Base-by-base conservation (phyloP, 64 coral and sea anemone genomes). In the Montipora capricornis region DNA sequence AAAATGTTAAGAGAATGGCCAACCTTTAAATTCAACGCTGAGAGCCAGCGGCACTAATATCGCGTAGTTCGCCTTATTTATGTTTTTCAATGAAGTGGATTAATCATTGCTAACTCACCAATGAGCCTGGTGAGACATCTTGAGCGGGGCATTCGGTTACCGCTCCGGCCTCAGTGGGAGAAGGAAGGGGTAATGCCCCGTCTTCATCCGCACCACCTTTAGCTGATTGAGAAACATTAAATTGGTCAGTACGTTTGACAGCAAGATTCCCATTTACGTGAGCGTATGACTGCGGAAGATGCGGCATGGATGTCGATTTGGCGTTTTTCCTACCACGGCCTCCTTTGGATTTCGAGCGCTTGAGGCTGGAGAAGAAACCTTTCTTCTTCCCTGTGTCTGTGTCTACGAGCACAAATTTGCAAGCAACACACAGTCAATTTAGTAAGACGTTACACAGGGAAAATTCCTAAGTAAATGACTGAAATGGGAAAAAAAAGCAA, bases 191-290 rank as follows among this genome's bases (percentile, higher is more conserved):
- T 69, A 68, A 89, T 26, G 93, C 68, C 55, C 88, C 93, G 2
- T 95, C 93, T 84, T 95, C 93, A 68, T 95, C 96, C 46, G 93
- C 74, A 60, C 89, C 47, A 81, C 80, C 89, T 71, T 91, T 90
- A 92, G 96, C 96, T 98, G 87, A 79, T 98, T 91, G 96, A 95
- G 87, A 98, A 92, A 95, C 88, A 98, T 90, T 78, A 78, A 93
- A 76, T 84, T 88, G 81, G 55, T 98, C 89, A 98, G 93, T 98
- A 98, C 81, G 48, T 74, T 73, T 94, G 80, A 76, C 60, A 24
- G 92, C 83, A 71, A 71, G 10, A 57, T 90, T 82, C 5, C 96
- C 96, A 83, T 98, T 98, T 47, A 89, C 69, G 57, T 91, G 84
- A 78, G 67, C 83, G 83, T 84, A 82, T 84, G 92, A 86, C 82